These are phyloP conservation scores for Arge pagana DNA, from an alignment of 2,888 invertebrate species.

Conservation along the genomic window DNA sequence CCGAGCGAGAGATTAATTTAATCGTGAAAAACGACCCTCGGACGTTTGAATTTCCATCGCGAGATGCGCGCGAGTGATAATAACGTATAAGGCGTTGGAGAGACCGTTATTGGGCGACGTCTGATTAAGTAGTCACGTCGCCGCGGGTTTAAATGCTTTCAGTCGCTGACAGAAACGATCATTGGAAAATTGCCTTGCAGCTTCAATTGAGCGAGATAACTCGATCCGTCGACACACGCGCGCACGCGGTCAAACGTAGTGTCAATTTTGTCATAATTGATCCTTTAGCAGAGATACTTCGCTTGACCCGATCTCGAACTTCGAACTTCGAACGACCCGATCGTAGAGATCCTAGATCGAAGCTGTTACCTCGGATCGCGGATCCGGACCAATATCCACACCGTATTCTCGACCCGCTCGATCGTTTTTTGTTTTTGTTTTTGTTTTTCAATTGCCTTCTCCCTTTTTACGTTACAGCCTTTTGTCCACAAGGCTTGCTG, in stretches of 20 bases:
- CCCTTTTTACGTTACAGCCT: slow-evolving; percentile 41
- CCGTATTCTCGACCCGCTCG: slow-evolving; percentile 16
- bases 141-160: too few species aligned
- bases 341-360: too few species aligned
- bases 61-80: too few species aligned
- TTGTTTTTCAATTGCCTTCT: slow-evolving; percentile 27
- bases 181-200: slow-evolving; percentile 43
- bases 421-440: slow-evolving; percentile 32
- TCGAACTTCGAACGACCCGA: too few species aligned
- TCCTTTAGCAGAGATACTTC: neutral
- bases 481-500: slow-evolving; percentile 46
- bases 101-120: too few species aligned
- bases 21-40: too few species aligned
- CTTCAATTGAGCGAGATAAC: slow-evolving; percentile 46
- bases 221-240: slow-evolving; percentile 36
- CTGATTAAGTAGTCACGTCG: too few species aligned
- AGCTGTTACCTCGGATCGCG: slow-evolving; percentile 23
- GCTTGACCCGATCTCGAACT: neutral
- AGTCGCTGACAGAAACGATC: too few species aligned
- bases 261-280: slow-evolving; percentile 14
- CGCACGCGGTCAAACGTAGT: slow-evolving; percentile 15
- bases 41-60: too few species aligned
- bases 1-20: too few species aligned
- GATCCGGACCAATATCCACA: slow-evolving; percentile 6
- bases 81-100: too few species aligned